A percentile compares a stretch with the other conserved stretches of the same genome.
These are phyloP conservation scores for Lasioglossum pauxillum DNA, from an alignment of 2,888 invertebrate species.

Conservation along the genomic window DNA sequence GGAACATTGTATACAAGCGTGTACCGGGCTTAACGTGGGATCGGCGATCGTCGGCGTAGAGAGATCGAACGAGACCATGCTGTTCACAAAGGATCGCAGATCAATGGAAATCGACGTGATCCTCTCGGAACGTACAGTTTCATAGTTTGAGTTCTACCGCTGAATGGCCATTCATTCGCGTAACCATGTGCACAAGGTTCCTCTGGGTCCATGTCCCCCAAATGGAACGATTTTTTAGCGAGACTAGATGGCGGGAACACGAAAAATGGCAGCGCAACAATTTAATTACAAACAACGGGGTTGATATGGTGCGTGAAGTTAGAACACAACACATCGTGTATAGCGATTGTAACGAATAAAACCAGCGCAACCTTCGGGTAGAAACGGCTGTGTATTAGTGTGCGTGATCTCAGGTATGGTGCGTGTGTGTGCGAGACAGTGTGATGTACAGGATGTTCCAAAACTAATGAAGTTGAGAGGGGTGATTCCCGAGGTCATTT, in stretches of 20 bases:
- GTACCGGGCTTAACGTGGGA: slow-evolving; percentile 25
- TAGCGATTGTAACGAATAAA: slow-evolving; percentile 38
- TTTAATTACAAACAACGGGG: slow-evolving; percentile 55
- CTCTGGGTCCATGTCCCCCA: slow-evolving; percentile 15
- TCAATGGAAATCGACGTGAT: background rate
- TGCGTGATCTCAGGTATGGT: background rate
- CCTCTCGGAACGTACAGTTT: slow-evolving; percentile 20
- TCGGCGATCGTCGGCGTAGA: background rate
- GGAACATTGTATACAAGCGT: slow-evolving; percentile 19
- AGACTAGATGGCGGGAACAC: slow-evolving; percentile 24
- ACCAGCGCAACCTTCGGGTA: slow-evolving; percentile 32
- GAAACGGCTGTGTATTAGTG: slow-evolving; percentile 23
- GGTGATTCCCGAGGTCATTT: too few relatives aligned
- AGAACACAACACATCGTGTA: slow-evolving; percentile 50
- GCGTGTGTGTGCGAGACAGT: background rate
- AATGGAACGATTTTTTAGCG: slow-evolving; percentile 12
- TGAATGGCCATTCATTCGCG: background rate
- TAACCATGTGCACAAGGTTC: slow-evolving; percentile 17
- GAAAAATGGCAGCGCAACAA: slow-evolving; percentile 28
- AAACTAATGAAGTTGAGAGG: too few relatives aligned
- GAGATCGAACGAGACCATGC: slow-evolving; percentile 31
- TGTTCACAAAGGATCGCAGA: background rate
- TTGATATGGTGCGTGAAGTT: slow-evolving; percentile 55
- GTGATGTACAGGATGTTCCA: background rate
- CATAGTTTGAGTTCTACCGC: slow-evolving; percentile 13